These are phyloP conservation scores for Rhinogobio ventralis DNA, from an alignment of 2,797 vertebrate genomes.

Conservation along the genomic window DNA sequence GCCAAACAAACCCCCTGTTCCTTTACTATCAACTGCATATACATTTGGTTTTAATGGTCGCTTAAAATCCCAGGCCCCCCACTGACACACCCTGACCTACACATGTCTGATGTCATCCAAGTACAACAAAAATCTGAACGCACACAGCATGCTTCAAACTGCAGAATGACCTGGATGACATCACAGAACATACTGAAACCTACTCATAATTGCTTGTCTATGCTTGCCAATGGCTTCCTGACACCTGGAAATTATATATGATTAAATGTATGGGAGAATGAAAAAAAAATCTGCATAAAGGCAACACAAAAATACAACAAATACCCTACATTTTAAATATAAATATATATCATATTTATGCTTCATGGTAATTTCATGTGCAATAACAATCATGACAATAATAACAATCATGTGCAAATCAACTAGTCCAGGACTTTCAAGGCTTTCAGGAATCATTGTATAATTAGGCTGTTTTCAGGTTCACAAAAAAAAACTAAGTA, in stretches of 20 bases:
- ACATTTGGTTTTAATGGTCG: conserved; percentile 30
- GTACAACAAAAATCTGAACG: conserved; percentile 26
- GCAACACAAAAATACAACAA: neutral
- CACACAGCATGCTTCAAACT: conserved; percentile 1
- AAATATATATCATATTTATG: too few species aligned
- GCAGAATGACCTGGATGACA: neutral
- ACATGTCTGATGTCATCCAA: conserved; percentile 25
- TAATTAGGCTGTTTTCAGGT: neutral
- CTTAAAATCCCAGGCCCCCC: conserved; percentile 19
- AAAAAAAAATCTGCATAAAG: neutral
- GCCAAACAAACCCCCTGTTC: conserved; percentile 17
- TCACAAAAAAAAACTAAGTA: neutral
- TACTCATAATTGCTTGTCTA: neutral
- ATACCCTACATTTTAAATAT: too few species aligned
- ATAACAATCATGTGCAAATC: neutral
- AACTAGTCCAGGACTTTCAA: neutral
- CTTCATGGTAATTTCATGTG: neutral
- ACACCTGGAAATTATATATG: neutral
- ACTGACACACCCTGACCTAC: conserved; percentile 25
- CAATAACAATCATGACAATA: too few species aligned
- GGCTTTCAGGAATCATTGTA: neutral
- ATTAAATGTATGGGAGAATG: too few species aligned
- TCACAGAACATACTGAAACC: neutral
- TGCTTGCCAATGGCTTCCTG: neutral
- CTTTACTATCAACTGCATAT: conserved; percentile 37